A percentile compares a stretch with the other conserved stretches of the same genome.
Evolutionary conservation across 2,888 invertebrate species (phyloP).

Genomic region (Scaptomyza flava): DNA sequence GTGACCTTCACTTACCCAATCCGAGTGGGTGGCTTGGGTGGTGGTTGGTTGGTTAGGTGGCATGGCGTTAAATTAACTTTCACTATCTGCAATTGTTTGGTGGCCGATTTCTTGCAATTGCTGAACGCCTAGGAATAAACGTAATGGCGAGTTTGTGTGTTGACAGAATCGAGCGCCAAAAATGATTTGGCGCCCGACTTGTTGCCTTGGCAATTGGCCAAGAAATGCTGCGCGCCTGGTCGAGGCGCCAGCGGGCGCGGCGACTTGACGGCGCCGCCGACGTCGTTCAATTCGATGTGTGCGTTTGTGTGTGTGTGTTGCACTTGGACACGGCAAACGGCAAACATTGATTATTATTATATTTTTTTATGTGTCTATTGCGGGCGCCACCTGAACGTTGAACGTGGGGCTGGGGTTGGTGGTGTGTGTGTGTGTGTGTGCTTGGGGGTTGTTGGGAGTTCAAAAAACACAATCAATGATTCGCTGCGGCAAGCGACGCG

Average conservation of each 20-base stretch:
- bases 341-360: constrained; percentile 11
- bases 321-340: constrained; percentile 37
- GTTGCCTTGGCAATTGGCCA: constrained; percentile 20
- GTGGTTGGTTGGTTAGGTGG: not conserved
- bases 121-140: constrained; percentile 72
- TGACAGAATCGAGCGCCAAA: constrained; percentile 72
- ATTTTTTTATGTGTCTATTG: constrained; percentile 32
- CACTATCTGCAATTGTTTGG: constrained; percentile 14
- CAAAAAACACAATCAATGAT: constrained; percentile 70
- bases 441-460: constrained; percentile 3
- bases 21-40: not conserved
- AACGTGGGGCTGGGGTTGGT: not conserved
- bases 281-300: constrained; percentile 49
- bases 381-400: constrained; percentile 8
- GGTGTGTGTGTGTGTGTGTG: not conserved
- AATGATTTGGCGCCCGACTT: constrained; percentile 16
- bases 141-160: constrained; percentile 82
- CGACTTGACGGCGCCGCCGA: constrained; percentile 78
- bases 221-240: constrained; percentile 68
- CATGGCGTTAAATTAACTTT: constrained; percentile 1
- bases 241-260: constrained; percentile 79
- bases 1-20: constrained; percentile 78
- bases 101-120: constrained; percentile 6
- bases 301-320: constrained; percentile 5
- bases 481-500: constrained; percentile 65